These are phyloP conservation scores for Drosophila kambysellisi DNA, from an alignment of 2,888 invertebrate genomes.

Conservation along the genomic window DNA sequence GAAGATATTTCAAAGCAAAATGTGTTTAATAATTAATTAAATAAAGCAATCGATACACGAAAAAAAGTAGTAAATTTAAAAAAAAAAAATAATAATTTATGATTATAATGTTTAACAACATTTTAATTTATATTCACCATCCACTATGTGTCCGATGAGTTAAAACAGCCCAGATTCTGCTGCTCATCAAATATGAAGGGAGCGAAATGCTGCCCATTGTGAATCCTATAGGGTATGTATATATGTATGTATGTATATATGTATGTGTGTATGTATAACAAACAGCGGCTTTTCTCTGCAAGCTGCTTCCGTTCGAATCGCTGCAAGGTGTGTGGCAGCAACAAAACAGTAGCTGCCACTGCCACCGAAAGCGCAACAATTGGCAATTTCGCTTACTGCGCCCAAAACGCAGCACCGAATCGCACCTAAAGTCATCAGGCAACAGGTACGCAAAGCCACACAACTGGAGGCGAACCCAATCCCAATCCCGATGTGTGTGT, in stretches of 20 bases:
- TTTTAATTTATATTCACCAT: not conserved
- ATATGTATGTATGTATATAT: not conserved
- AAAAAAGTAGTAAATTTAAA: not conserved
- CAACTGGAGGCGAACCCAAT: conserved; percentile 40
- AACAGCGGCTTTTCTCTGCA: conserved; percentile 25
- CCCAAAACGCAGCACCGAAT: conserved; percentile 58
- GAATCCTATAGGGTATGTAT: not conserved
- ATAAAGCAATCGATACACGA: not conserved
- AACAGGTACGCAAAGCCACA: conserved; percentile 68
- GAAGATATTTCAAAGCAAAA: not conserved
- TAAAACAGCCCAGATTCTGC: not conserved
- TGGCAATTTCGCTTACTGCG: conserved; percentile 77
- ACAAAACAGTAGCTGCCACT: conserved; percentile 67
- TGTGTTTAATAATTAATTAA: not conserved
- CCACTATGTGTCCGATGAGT: not conserved
- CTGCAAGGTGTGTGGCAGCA: conserved; percentile 72
- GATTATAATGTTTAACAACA: not conserved
- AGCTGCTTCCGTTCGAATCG: conserved; percentile 61
- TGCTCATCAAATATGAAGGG: not conserved
- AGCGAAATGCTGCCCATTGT: not conserved
- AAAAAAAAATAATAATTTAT: not conserved
- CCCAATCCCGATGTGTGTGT: conserved; percentile 1
- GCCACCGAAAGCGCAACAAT: conserved; percentile 70
- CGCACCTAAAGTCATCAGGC: conserved; percentile 31
- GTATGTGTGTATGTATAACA: conserved; percentile 1